Evolutionary conservation across 2,113 vertebrate genomes (phyloP).

Genomic region (Merops nubicus): DNA sequence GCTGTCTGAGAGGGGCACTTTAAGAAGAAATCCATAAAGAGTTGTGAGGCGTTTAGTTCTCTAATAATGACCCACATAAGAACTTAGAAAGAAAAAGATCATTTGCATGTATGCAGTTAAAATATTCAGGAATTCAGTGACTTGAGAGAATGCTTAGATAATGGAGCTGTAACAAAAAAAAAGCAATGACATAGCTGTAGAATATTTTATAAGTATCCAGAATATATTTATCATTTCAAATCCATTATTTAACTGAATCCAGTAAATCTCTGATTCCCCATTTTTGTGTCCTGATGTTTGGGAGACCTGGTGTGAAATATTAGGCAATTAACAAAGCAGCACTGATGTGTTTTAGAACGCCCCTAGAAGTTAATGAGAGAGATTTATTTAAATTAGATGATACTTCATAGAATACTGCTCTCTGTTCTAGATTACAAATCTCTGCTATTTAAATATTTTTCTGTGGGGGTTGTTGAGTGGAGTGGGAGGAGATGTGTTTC

Average conservation of each 20-base stretch:
- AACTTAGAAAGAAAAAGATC: not conserved
- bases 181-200: not conserved
- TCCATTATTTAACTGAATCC: not conserved
- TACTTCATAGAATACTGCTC: slow-evolving; percentile 14
- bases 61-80: not conserved
- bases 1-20: not conserved
- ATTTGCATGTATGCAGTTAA: not conserved
- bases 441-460: slow-evolving; percentile 45
- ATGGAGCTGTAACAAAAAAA: not conserved
- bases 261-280: not conserved
- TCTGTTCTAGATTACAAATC: slow-evolving; percentile 46
- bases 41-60: not conserved
- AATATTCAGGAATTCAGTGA: slow-evolving; percentile 6
- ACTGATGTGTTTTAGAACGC: not conserved
- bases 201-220: not conserved
- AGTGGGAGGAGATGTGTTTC: slow-evolving; percentile 48
- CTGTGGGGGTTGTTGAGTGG: not conserved
- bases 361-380: not conserved
- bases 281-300: not conserved
- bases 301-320: not conserved
- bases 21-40: not conserved
- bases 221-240: not conserved
- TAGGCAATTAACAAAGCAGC: not conserved
- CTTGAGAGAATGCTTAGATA: not conserved
- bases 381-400: slow-evolving; percentile 11